phyloP scores from a whole-genome alignment of 2,113 vertebrate species.

The Camelus bactrianus region DNA sequence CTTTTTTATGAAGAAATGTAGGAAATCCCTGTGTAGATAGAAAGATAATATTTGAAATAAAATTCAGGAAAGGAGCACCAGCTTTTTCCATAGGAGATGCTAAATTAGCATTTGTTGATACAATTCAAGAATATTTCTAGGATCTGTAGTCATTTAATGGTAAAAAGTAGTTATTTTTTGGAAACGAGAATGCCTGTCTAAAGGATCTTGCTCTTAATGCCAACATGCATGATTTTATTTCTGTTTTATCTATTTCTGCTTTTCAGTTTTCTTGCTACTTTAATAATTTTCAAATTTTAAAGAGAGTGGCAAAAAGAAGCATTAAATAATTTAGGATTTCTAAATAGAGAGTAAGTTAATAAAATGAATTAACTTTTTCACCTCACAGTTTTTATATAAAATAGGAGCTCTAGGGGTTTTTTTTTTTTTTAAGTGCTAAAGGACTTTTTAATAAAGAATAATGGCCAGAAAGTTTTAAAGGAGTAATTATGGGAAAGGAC shows the following conservation, averaged over 20 bases:
- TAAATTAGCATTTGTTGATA: constrained; percentile 34
- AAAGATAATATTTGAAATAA: constrained; percentile 48
- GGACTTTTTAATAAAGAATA: constrained; percentile 32
- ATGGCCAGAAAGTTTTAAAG: not conserved
- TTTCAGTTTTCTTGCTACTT: constrained; percentile 25
- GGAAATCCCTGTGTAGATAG: not conserved
- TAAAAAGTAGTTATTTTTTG: constrained; percentile 34
- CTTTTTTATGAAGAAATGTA: constrained; percentile 39
- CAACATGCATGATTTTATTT: not conserved
- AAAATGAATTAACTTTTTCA: not conserved
- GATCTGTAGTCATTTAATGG: not conserved
- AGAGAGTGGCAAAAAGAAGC: constrained; percentile 33
- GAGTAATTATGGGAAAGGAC: constrained; percentile 13
- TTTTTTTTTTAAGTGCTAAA: constrained; percentile 28
- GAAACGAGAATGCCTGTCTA: not conserved
- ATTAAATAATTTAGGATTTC: constrained; percentile 20
- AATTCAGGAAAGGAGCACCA: not conserved
- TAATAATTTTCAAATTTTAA: constrained; percentile 22
- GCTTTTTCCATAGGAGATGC: not conserved
- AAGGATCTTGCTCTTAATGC: not conserved
- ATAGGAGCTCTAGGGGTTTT: not conserved
- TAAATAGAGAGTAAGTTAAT: constrained; percentile 28
- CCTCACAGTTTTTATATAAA: constrained; percentile 22
- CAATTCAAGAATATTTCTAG: constrained; percentile 40
- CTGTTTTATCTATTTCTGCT: not conserved